phyloP scores from a whole-genome alignment of 2,797 vertebrate species.

The Merluccius polli region DNA sequence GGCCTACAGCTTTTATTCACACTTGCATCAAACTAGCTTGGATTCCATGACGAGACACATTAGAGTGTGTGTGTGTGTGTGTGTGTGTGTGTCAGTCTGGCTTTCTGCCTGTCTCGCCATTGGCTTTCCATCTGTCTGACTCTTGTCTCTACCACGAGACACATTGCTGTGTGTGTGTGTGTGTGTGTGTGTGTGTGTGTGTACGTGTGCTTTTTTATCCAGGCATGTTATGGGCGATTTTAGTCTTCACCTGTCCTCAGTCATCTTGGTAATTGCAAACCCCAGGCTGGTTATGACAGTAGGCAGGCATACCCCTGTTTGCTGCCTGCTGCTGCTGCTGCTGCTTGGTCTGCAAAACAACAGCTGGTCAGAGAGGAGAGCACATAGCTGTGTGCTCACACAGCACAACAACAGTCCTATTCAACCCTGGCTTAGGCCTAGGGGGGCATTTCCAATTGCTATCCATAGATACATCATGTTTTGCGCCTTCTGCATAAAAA shows the following conservation, averaged over 20 bases:
- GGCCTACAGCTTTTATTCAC: conserved; percentile 16
- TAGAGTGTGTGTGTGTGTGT: too few species aligned
- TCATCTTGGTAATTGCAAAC: conserved; percentile 48
- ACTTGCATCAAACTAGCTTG: conserved; percentile 28
- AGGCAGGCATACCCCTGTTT: too few species aligned
- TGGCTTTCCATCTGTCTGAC: too few species aligned
- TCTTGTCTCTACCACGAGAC: too few species aligned
- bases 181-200: conserved; percentile 3
- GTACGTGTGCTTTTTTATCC: conserved; percentile 10
- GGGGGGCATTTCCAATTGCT: background rate
- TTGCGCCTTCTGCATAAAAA: conserved; percentile 15
- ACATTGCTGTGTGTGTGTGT: background rate
- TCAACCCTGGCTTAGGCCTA: conserved; percentile 16
- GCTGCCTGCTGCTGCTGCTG: too few species aligned
- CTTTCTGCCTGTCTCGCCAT: too few species aligned
- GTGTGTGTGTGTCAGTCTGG: too few species aligned
- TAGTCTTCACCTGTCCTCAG: conserved; percentile 62
- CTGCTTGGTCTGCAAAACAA: conserved; percentile 61
- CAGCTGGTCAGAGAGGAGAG: conserved; percentile 53
- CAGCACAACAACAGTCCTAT: conserved; percentile 26
- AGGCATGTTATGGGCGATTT: conserved; percentile 38
- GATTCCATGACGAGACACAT: too few species aligned
- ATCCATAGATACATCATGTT: background rate
- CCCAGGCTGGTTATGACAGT: conserved; percentile 34
- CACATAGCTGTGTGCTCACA: conserved; percentile 18